These are phyloP conservation scores for Punctoribates punctum DNA, from an alignment of 2,888 invertebrate genomes.

Conservation along the genomic window DNA sequence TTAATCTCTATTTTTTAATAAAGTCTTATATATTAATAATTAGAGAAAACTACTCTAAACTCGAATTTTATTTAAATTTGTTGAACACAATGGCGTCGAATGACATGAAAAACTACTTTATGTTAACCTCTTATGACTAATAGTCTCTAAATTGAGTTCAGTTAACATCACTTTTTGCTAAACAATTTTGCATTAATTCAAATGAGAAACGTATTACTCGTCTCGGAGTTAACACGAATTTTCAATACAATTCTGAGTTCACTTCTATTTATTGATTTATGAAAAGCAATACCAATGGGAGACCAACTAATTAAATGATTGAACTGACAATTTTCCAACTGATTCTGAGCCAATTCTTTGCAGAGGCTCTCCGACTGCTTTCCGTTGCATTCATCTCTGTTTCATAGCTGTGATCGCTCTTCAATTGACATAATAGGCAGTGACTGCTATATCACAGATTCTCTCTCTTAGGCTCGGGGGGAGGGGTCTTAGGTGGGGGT, in stretches of 20 bases:
- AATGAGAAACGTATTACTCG: not conserved
- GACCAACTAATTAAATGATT: constrained; percentile 13
- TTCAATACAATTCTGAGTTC: not conserved
- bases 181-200: constrained; percentile 2
- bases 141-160: not conserved
- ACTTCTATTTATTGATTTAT: constrained; percentile 20
- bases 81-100: not conserved
- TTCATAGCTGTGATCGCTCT: not conserved
- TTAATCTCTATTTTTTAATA: constrained; percentile 28
- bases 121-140: constrained; percentile 17
- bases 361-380: not conserved
- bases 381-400: not conserved
- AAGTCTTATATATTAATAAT: not conserved
- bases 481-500: too few species aligned
- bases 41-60: not conserved
- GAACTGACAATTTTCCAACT: not conserved
- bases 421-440: constrained; percentile 9
- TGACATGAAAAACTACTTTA: constrained; percentile 28
- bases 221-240: not conserved
- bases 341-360: not conserved
- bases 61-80: not conserved
- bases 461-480: too few species aligned
- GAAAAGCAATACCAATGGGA: constrained; percentile 14
- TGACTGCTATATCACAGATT: not conserved
- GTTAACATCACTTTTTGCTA: constrained; percentile 27